Percentiles rank a stretch among this genome's conserved stretches.
phyloP scores from a whole-genome alignment of 2,888 invertebrate genomes.

The Drosophila setosimentum region DNA sequence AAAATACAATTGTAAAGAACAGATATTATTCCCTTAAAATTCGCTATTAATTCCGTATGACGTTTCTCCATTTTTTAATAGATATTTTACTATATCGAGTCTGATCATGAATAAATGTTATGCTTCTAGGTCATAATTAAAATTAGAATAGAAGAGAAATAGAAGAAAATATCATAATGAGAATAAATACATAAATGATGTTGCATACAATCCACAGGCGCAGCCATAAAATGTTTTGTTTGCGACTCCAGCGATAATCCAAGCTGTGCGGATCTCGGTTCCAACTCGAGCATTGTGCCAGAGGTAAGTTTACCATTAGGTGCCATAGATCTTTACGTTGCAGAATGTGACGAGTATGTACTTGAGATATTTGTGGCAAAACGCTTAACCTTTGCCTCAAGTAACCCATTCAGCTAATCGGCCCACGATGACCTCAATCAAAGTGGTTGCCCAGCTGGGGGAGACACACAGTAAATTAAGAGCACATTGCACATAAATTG shows the following conservation, averaged over 20 bases:
- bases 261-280: slow-evolving; percentile 85
- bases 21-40: neutral
- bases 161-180: slow-evolving; percentile 4
- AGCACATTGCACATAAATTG: slow-evolving; percentile 54
- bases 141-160: neutral
- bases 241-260: slow-evolving; percentile 87
- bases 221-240: slow-evolving; percentile 86
- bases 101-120: neutral
- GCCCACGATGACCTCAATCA: slow-evolving; percentile 58
- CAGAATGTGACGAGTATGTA: neutral
- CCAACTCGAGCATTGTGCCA: slow-evolving; percentile 80
- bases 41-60: neutral
- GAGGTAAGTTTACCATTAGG: slow-evolving; percentile 75
- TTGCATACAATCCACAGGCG: slow-evolving; percentile 77
- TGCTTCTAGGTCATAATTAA: neutral
- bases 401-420: slow-evolving; percentile 36
- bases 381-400: slow-evolving; percentile 38
- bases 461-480: slow-evolving; percentile 42
- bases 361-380: slow-evolving; percentile 11
- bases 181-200: slow-evolving; percentile 2
- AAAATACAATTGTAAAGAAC: too few relatives aligned
- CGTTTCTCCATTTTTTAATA: neutral
- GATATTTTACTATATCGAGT: neutral
- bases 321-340: neutral
- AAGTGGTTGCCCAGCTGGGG: slow-evolving; percentile 24